Base-by-base conservation (phyloP, 1,140 invertebrate genomes). In the Drosophila biarmipes region DNA sequence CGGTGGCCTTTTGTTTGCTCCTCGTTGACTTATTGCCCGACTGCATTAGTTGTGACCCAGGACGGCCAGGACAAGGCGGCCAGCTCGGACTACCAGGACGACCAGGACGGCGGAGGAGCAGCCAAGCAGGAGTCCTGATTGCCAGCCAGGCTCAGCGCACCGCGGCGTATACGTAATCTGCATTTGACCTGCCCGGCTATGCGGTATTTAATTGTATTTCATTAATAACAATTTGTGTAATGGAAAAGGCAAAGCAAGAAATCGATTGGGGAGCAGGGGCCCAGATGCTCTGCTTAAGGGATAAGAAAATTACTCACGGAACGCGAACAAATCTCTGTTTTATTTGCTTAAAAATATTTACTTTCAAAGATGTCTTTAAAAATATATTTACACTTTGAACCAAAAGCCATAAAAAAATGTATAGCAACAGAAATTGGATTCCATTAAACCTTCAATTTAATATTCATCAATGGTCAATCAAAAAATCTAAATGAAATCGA, bases 141-240 rank as follows among this genome's bases (percentile, higher is more conserved):
- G 56, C 61, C 29, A 35, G 46, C 55, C 56, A 10, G 37, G 56
- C 48, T 34, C 48, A 51, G 72, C 72, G 54, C 68, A 73, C 58
- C 56, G 56, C 58, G 63, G 78, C 81, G 81, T 85, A 85, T 85
- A 81, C 81, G 81, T 87, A 87, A 85, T 87, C 82, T 87, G 63
- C 73, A 80, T 80, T 79, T 75, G 46, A 42, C 73, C 52, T 42
- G 48, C 11, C 29, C 3, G 15, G 45, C 43, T 34, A 38, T 43
- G 40, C 59, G 31, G 71, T 86, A 90, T 90, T 90, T 90, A 90
- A 90, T 90, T 90, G 71, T 90, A 86, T 90, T 90, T 90, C 86
- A 90, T 90, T 90, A 86, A 90, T 86, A 90, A 87, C 86, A 90
- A 84, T 86, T 86, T 86, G 76, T 68, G 64, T 68, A 54, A 45